Conservation (phyloP, 1,140 invertebrate species). For the fruit fly (Drosophila melanogaster) region DNA sequence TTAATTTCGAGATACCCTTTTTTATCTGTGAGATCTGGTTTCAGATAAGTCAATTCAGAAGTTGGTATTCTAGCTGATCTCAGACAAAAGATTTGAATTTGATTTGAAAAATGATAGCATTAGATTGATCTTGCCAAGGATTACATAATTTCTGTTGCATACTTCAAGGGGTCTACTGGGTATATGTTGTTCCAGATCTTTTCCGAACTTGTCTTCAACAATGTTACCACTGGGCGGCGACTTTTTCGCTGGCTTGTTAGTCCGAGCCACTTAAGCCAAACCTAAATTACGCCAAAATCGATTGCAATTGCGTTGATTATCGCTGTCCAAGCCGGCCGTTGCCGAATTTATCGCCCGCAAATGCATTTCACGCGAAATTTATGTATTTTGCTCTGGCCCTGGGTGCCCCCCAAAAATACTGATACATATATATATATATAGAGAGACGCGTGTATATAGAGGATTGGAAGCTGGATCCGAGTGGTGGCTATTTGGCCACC, state of each 20-base stretch:
- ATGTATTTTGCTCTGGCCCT: slow-evolving; percentile 60
- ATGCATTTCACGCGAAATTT: slow-evolving; percentile 82
- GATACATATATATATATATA: slow-evolving; percentile 25
- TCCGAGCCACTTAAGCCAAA: slow-evolving; percentile 69
- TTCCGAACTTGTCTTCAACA: slow-evolving; percentile 21
- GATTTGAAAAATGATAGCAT: no score
- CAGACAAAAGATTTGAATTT: no score
- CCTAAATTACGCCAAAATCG: slow-evolving; percentile 82
- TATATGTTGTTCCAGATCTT: slow-evolving; percentile 8
- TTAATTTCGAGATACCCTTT: background rate
- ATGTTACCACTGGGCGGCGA: slow-evolving; percentile 12
- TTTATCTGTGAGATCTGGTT: background rate
- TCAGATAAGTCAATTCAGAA: no score
- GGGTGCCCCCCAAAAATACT: slow-evolving; percentile 19
- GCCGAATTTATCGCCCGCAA: slow-evolving; percentile 77
- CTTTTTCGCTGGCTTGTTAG: slow-evolving; percentile 51
- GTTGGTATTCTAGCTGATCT: no score
- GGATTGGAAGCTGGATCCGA: slow-evolving; percentile 36
- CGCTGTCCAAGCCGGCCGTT: slow-evolving; percentile 62
- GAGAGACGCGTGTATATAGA: slow-evolving; percentile 16
- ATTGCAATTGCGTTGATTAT: slow-evolving; percentile 83
- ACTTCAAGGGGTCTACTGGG: slow-evolving; percentile 6
- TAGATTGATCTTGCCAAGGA: no score
- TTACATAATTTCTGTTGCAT: background rate
- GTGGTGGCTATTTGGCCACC: slow-evolving; percentile 64